Conservation (phyloP, 35 echinoderm and acorn worm genomes). For the Ophioderma brevispina region DNA sequence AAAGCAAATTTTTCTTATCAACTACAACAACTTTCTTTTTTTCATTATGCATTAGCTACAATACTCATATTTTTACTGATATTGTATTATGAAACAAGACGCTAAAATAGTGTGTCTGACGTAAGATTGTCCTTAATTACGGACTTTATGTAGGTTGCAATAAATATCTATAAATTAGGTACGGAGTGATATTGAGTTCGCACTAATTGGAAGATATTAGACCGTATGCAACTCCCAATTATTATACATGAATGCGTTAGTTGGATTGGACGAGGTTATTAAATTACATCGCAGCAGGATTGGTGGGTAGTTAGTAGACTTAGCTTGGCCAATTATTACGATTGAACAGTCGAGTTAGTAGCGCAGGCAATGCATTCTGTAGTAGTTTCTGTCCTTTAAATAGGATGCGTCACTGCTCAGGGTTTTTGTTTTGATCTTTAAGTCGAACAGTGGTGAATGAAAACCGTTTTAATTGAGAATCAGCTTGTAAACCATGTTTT, state of each 20-base stretch:
- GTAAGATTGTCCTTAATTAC: no score
- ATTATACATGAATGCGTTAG: not conserved
- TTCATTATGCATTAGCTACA: no score
- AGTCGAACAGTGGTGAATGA: no score
- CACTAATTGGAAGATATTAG: slow-evolving; percentile 11
- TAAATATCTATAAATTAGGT: no score
- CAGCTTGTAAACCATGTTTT: not conserved
- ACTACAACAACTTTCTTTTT: no score
- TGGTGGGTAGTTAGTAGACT: not conserved
- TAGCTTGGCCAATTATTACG: not conserved
- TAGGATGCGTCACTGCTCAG: not conserved
- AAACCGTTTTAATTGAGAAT: no score
- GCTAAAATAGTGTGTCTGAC: no score
- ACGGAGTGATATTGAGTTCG: no score
- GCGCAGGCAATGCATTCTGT: not conserved
- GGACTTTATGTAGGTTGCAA: no score
- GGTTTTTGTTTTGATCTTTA: not conserved
- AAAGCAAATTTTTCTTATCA: no score
- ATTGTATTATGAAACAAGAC: no score
- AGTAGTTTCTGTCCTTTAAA: not conserved
- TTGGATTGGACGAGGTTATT: not conserved
- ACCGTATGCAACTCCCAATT: not conserved
- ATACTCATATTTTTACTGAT: no score
- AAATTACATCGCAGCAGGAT: not conserved
- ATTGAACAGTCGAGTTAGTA: not conserved